phyloP scores from a whole-genome alignment of 2,888 invertebrate species.

The Drosophila pseudotalamancana region DNA sequence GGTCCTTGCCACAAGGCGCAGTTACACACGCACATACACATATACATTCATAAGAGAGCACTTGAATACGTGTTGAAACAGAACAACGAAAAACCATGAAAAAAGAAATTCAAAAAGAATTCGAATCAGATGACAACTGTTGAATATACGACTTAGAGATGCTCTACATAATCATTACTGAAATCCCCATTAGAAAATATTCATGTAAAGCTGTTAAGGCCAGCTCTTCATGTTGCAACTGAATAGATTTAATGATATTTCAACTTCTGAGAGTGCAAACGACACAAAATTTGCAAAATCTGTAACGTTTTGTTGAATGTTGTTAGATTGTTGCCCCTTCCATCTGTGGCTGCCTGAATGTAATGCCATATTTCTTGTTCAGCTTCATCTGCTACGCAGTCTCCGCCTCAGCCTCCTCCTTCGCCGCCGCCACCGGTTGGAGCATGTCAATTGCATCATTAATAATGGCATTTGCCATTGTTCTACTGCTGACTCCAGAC shows the following conservation, averaged over 20 bases:
- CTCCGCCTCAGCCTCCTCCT: conserved; percentile 16
- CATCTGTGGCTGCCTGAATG: conserved; percentile 14
- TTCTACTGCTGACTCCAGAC: conserved; percentile 5
- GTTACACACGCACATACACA: background rate
- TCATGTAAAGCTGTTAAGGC: background rate
- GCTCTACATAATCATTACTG: background rate
- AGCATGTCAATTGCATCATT: conserved; percentile 76
- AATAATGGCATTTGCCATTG: conserved; percentile 62
- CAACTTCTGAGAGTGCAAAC: background rate
- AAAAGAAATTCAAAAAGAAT: background rate
- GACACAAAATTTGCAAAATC: conserved; percentile 23
- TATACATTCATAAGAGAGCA: background rate
- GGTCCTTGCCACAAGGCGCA: conserved; percentile 10
- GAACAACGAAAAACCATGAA: background rate
- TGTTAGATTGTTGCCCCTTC: conserved; percentile 16
- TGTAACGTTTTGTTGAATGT: conserved; percentile 30
- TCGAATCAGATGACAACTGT: background rate
- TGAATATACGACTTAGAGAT: background rate
- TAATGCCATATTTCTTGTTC: conserved; percentile 47
- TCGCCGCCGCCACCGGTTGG: conserved; percentile 14
- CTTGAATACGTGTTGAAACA: conserved; percentile 5
- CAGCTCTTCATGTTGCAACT: background rate
- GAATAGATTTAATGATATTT: background rate
- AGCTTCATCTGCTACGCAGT: conserved; percentile 1
- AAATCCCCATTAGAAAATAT: background rate